phyloP scores from a whole-genome alignment of 2,888 invertebrate species.

The Idaea dimidiata region DNA sequence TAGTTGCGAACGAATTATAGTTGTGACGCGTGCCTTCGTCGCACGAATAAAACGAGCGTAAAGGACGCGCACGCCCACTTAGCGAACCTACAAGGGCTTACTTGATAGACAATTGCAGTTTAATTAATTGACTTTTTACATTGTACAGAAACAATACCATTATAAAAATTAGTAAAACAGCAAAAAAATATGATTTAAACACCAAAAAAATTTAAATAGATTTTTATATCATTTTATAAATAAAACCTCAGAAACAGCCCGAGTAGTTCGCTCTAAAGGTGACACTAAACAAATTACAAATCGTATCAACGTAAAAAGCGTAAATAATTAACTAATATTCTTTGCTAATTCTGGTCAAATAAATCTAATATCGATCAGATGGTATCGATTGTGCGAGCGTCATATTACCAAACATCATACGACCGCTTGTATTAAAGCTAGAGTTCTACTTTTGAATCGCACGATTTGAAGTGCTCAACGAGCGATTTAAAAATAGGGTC shows the following conservation, averaged over 20 bases:
- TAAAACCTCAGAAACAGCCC: conserved; percentile 41
- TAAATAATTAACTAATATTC: conserved; percentile 73
- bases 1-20: background rate
- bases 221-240: conserved; percentile 3
- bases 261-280: conserved; percentile 58
- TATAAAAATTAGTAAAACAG: conserved; percentile 14
- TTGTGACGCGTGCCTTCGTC: background rate
- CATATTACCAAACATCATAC: conserved; percentile 33
- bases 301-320: conserved; percentile 54
- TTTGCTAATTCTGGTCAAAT: conserved; percentile 74
- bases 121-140: conserved; percentile 4
- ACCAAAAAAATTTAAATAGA: too few relatives aligned
- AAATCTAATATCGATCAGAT: conserved; percentile 79
- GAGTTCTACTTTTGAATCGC: conserved; percentile 8
- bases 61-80: background rate
- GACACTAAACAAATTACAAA: conserved; percentile 66
- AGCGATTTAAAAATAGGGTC: too few relatives aligned
- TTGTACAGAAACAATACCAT: conserved; percentile 12
- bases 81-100: background rate
- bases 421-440: conserved; percentile 4
- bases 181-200: background rate
- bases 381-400: conserved; percentile 59
- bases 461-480: background rate
- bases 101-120: background rate
- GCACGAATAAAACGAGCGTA: conserved; percentile 11